Base-by-base conservation (phyloP, 2,888 invertebrate genomes). In the Phymatocera aterrima region DNA sequence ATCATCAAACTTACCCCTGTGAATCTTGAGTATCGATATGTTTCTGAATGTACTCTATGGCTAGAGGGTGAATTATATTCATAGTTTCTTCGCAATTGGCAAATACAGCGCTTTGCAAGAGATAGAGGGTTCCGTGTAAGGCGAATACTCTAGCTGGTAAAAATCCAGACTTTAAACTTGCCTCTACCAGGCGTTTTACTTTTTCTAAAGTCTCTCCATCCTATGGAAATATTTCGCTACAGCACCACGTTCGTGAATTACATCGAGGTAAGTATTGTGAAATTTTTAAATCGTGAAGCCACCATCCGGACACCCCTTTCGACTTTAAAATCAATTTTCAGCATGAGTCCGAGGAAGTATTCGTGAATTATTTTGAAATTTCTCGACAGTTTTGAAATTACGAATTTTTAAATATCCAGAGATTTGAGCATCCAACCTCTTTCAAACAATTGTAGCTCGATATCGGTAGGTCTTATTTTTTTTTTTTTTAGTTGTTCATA, bases 111-210 rank as follows among this genome's bases (percentile, higher is more conserved):
- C 92, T 92, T 90, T 96, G 95, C 68, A 95, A 89, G 43, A 95
- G 89, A 87, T 95, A 95, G 34, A 95, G 89, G 4, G 94, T 87
- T 2, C 95, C 95, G 84, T 95, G 93, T n/a, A 95, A 89, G 28
- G 94, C 92, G 1, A 94, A 92, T 34, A 94, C 92, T 83, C 93
- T 92, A 21, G 94, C 93, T 8, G 94, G 92, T 34, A 94, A 87
- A 86, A 94, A 94, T 21, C 92, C 92, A 84, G 93, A 94, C 85
- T 93, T 93, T 31, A 95, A 91, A 84, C 93, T 92, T 77, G 91
- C 88, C 65, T 94, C 94, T 28, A 95, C 87, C 51, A 94, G 86
- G 83, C 93, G 94, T 82, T 93, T 92, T 0, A 95, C 91, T 81
- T 92, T 92, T 81, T 95, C 95, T 82, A 92, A 91, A 15, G 92